Evolutionary conservation across 2,888 invertebrate species (phyloP).

Genomic region (Chironomus tentans): DNA sequence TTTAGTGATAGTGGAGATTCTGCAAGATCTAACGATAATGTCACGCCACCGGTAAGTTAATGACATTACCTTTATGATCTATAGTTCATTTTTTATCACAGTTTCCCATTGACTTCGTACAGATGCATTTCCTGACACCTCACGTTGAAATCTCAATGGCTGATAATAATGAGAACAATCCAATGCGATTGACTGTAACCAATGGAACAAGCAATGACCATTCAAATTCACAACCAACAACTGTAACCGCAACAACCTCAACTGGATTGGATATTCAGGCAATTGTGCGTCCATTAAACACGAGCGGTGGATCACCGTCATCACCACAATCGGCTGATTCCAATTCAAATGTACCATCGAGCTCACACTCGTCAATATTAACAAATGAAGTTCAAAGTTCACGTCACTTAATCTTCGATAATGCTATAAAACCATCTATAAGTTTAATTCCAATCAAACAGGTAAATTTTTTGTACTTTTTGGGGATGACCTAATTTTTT

Average conservation of each 20-base stretch:
- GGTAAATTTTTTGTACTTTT: slow-evolving; percentile 37
- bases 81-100: neutral
- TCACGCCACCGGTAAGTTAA: slow-evolving; percentile 56
- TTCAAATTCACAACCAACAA: slow-evolving; percentile 27
- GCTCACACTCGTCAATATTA: slow-evolving; percentile 48
- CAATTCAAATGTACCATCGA: slow-evolving; percentile 62
- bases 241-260: slow-evolving; percentile 28
- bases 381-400: slow-evolving; percentile 38
- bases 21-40: slow-evolving; percentile 73
- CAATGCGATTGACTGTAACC: neutral
- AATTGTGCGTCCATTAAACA: slow-evolving; percentile 25
- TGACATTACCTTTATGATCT: neutral
- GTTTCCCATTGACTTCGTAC: neutral
- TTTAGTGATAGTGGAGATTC: slow-evolving; percentile 80
- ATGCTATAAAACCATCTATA: slow-evolving; percentile 70
- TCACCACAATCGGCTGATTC: slow-evolving; percentile 77
- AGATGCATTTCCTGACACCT: slow-evolving; percentile 81
- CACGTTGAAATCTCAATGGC: slow-evolving; percentile 87
- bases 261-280: slow-evolving; percentile 30
- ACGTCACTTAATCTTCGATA: slow-evolving; percentile 36
- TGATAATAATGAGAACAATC: slow-evolving; percentile 57
- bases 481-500: neutral
- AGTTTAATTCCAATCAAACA: slow-evolving; percentile 80
- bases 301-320: slow-evolving; percentile 45
- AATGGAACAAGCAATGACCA: slow-evolving; percentile 21